Base-by-base conservation (phyloP, 2,888 invertebrate species). In the Opisthograptis luteolata region DNA sequence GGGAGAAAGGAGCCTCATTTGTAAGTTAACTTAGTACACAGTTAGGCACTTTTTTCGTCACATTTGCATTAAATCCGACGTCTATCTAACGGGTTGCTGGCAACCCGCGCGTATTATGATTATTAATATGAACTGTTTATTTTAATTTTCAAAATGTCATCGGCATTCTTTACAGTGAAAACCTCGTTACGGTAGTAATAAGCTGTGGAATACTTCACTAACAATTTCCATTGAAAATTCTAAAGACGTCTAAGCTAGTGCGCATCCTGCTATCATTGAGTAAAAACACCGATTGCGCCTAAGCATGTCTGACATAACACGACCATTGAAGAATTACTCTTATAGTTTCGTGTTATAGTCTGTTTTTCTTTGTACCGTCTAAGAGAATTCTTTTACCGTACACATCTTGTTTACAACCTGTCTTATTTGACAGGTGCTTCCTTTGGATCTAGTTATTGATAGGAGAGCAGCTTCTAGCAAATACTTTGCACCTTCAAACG, bases 351-450 rank as follows among this genome's bases (percentile, higher is more conserved):
- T 1, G n/a, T 12, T 53, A 52, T 7, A 17, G 39, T 44, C 36
- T 31, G 47, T 25, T 47, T 57, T 55, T 9, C 28, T 19, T 37
- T 28, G 41, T 57, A 57, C 57, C 25, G 25, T 25, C n/a, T n/a
- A n/a, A n/a, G n/a, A n/a, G n/a, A n/a, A n/a, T n/a, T n/a, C n/a
- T n/a, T n/a, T n/a, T n/a, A n/a, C n/a, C n/a, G n/a, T n/a, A n/a
- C n/a, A n/a, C n/a, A n/a, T 50, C 57, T 55, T 55, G 60, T 67
- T 66, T 66, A 70, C 68, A 70, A 67, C 72, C 65, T 62, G 70
- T 69, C 69, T 68, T 60, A 61, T 59, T 56, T 64, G 79, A 74
- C 75, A 74, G 76, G 71, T 71, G 73, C 68, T 80, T 80, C 78
- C 76, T 68, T 61, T 65, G 54, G 58, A 64, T 70, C 66, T 60